phyloP scores from a whole-genome alignment of 2,888 invertebrate genomes.

The Chloroclystis v-ata region DNA sequence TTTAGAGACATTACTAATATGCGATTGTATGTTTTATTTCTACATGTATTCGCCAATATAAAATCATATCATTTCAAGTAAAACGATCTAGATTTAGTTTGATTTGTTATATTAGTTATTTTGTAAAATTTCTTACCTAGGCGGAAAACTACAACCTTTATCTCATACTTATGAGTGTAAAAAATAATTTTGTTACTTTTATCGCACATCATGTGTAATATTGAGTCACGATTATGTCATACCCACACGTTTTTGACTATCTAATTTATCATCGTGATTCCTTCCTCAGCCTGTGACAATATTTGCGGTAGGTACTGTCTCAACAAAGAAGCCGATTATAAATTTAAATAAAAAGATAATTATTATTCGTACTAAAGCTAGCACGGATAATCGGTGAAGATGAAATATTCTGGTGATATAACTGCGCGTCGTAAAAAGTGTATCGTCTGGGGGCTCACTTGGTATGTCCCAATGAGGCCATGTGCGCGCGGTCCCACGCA shows the following conservation, averaged over 20 bases:
- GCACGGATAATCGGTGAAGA: conserved; percentile 26
- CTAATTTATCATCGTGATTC: conserved; percentile 13
- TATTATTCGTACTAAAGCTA: conserved; percentile 12
- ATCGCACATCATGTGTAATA: conserved; percentile 2
- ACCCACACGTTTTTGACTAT: not conserved
- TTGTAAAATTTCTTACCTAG: no score
- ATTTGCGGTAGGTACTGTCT: conserved; percentile 11
- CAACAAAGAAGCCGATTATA: conserved; percentile 18
- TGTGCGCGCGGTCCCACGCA: conserved; percentile 77
- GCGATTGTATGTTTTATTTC: no score
- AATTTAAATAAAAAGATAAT: conserved; percentile 16
- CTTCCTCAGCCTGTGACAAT: conserved; percentile 21
- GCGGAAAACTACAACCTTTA: no score
- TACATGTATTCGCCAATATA: no score
- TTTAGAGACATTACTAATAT: no score
- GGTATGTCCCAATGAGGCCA: conserved; percentile 75
- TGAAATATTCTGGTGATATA: conserved; percentile 48
- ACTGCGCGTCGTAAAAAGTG: conserved; percentile 66
- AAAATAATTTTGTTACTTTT: not conserved
- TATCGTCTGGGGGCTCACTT: conserved; percentile 73
- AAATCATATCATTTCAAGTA: no score
- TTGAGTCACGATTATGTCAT: conserved; percentile 19
- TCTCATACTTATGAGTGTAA: no score
- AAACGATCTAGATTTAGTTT: no score
- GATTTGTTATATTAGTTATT: no score